These are phyloP conservation scores for Drosophila lowei DNA, from an alignment of 1,140 invertebrate species.

Conservation along the genomic window DNA sequence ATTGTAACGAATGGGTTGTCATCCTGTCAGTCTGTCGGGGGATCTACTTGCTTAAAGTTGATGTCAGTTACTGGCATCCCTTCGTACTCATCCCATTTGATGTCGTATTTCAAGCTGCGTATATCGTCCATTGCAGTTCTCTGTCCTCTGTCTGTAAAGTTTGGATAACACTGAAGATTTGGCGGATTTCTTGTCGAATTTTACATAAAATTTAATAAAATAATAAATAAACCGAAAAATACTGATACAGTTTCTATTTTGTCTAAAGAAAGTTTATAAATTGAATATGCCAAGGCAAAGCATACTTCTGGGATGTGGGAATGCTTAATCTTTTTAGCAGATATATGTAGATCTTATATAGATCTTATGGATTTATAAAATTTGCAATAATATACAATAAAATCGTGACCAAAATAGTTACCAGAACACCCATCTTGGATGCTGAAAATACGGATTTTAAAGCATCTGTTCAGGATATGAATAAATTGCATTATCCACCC, in stretches of 20 bases:
- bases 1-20: too few species aligned
- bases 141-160: constrained; percentile 5
- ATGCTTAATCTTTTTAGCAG: too few species aligned
- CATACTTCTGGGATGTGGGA: constrained; percentile 29
- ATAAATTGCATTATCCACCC: constrained; percentile 12
- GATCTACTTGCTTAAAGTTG: constrained; percentile 48
- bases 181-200: background rate
- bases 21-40: background rate
- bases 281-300: constrained; percentile 4
- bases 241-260: background rate
- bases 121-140: constrained; percentile 37
- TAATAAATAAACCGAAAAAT: background rate
- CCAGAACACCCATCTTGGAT: too few species aligned
- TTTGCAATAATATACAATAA: too few species aligned
- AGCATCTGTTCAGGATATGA: background rate
- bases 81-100: constrained; percentile 55
- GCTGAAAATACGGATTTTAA: too few species aligned
- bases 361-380: too few species aligned
- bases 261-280: too few species aligned
- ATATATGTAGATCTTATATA: too few species aligned
- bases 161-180: constrained; percentile 32
- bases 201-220: constrained; percentile 1
- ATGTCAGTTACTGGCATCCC: constrained; percentile 57
- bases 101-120: constrained; percentile 43
- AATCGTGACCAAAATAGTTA: too few species aligned